Evolutionary conservation across 2,888 invertebrate genomes (phyloP), one percentile per base, ranked within the genome.

Genomic region (Synanthedon tipuliformis): DNA sequence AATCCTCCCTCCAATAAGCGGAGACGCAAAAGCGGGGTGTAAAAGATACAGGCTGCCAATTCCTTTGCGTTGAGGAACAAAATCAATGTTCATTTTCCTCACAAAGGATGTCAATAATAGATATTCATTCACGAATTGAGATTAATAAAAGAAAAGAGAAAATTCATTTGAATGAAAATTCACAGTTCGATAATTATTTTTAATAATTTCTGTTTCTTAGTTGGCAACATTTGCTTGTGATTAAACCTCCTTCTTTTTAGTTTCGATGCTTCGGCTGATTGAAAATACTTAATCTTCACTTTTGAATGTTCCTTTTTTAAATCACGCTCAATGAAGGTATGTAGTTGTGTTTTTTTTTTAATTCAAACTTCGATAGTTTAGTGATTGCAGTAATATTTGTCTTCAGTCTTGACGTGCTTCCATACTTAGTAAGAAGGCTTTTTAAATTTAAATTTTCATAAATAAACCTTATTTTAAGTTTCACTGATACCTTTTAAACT

Each of bases 151-250:
- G 48, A 48, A 48, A 52, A 52, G 48, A 27, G 27, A 45, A 4
- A 12, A 45, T 45, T 45, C 45, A 13, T 45, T 54, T 50, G 48
- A 48, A 51, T 40, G 48, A 16, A 49, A 53, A 54, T 54, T 54
- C 51, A 54, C 54, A 54, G 51, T 54, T 49, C 54, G 51, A 50
- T 41, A 45, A 45, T 45, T 45, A 45, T 45, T 45, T 45, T n/a
- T 13, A 45, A 45, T 13, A 45, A 45, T 13, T 45, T 13, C 8
- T 45, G 34, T 45, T 45, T 45, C 11, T 45, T 45, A 45, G 45
- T 45, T 45, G 13, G 45, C 45, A 45, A 45, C 45, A 5, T 15
- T 45, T 5, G 45, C 15, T 45, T 45, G 34, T 34, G 45, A 45
- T 45, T 45, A 45, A 45, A 13, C 13, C 8, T 8, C 2, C 15